These are phyloP conservation scores for Rousettus madagascariensis DNA, from an alignment of 2,797 vertebrate species.

Conservation along the genomic window DNA sequence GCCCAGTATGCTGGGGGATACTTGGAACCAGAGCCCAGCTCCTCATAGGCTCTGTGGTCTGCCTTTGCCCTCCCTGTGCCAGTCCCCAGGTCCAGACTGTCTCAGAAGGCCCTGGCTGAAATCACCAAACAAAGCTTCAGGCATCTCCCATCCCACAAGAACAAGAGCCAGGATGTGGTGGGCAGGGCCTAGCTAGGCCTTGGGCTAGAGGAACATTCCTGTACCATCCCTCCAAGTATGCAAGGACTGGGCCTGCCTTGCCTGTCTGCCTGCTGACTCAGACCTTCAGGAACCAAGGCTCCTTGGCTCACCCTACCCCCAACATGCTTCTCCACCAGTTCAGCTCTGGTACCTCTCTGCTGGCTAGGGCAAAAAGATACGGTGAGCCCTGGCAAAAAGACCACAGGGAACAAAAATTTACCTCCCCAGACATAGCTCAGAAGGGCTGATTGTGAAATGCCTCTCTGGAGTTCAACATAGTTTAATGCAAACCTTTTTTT, in stretches of 20 bases:
- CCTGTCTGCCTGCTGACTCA: slow-evolving; percentile 65
- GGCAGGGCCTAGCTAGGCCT: slow-evolving; percentile 14
- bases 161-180: background rate
- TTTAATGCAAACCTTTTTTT: background rate
- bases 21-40: background rate
- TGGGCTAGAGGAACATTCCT: slow-evolving; percentile 66
- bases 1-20: background rate
- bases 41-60: background rate
- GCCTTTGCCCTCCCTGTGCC: background rate
- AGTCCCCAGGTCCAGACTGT: background rate
- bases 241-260: slow-evolving; percentile 45
- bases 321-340: background rate
- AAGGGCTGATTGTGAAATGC: slow-evolving; percentile 10
- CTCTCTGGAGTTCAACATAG: background rate
- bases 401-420: background rate
- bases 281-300: slow-evolving; percentile 52
- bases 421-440: background rate
- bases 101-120: slow-evolving; percentile 29
- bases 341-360: fast-evolving
- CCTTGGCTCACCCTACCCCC: background rate
- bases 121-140: background rate
- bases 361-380: background rate
- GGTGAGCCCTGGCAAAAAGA: background rate
- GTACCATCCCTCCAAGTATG: slow-evolving; percentile 22
- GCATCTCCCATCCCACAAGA: background rate